A percentile compares a stretch with the other conserved stretches of the same genome.
Evolutionary conservation across 2,888 invertebrate genomes (phyloP).

Genomic region (Abrostola tripartita): DNA sequence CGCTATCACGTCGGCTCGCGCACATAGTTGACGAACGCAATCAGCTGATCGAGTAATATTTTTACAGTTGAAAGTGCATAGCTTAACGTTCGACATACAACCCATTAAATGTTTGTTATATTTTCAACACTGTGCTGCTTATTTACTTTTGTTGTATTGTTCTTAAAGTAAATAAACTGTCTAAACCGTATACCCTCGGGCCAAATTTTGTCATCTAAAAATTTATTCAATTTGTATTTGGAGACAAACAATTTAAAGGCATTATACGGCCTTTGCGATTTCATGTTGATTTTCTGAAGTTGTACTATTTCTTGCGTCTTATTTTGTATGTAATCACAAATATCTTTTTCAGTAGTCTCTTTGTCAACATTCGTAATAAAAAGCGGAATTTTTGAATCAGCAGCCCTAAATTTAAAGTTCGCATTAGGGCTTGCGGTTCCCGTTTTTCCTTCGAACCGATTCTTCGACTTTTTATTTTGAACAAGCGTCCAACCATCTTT

Average conservation of each 20-base stretch:
- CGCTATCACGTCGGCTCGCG: constrained; percentile 5
- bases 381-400: constrained; percentile 7
- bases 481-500: neutral
- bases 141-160: neutral
- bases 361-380: constrained; percentile 6
- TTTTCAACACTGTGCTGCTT: no score
- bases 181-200: constrained; percentile 3
- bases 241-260: constrained; percentile 14
- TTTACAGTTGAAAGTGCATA: constrained; percentile 15
- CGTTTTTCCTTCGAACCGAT: neutral
- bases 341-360: constrained; percentile 4
- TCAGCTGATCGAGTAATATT: neutral
- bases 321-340: constrained; percentile 1
- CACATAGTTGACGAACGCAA: constrained; percentile 8
- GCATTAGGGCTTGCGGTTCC: constrained; percentile 1
- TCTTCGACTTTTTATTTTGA: neutral
- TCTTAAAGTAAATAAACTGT: constrained; percentile 1
- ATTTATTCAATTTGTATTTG: constrained; percentile 2
- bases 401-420: constrained; percentile 4
- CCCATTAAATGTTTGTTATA: no score
- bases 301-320: constrained; percentile 7
- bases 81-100: neutral
- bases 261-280: constrained; percentile 5
- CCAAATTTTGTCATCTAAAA: constrained; percentile 10
- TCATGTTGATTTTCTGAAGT: constrained; percentile 7